Evolutionary conservation across 2,888 invertebrate genomes (phyloP).

Genomic region (Dione vanillae): DNA sequence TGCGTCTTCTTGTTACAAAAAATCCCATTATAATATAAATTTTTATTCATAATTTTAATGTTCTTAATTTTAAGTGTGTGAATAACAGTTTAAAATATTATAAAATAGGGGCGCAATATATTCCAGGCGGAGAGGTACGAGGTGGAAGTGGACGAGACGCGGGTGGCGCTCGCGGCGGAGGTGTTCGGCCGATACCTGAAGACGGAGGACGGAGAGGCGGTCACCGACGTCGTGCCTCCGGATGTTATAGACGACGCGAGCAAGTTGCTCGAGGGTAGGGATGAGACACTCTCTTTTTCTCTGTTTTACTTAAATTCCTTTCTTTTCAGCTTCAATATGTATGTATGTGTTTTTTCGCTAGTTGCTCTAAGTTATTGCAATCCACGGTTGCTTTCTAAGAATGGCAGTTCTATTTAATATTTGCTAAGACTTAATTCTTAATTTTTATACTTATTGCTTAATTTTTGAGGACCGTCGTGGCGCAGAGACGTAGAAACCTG

Average conservation of each 20-base stretch:
- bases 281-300: background rate
- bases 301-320: no score
- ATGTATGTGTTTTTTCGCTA: no score
- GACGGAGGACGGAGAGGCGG: conserved; percentile 73
- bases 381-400: no score
- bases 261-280: conserved; percentile 75
- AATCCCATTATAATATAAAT: no score
- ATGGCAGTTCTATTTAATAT: no score
- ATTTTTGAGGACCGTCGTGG: no score
- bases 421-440: no score
- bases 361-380: no score
- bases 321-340: no score
- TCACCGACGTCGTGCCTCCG: conserved; percentile 70
- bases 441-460: no score
- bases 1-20: no score
- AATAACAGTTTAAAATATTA: conserved; percentile 15
- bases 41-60: background rate
- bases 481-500: no score
- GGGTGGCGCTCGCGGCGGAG: conserved; percentile 89
- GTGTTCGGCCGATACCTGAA: conserved; percentile 84
- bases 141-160: conserved; percentile 95
- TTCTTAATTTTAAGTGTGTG: background rate
- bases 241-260: conserved; percentile 68
- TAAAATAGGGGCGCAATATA: conserved; percentile 50
- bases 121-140: conserved; percentile 91